These are phyloP conservation scores for Halictus ligatus DNA, from an alignment of 2,888 invertebrate genomes.

Conservation along the genomic window DNA sequence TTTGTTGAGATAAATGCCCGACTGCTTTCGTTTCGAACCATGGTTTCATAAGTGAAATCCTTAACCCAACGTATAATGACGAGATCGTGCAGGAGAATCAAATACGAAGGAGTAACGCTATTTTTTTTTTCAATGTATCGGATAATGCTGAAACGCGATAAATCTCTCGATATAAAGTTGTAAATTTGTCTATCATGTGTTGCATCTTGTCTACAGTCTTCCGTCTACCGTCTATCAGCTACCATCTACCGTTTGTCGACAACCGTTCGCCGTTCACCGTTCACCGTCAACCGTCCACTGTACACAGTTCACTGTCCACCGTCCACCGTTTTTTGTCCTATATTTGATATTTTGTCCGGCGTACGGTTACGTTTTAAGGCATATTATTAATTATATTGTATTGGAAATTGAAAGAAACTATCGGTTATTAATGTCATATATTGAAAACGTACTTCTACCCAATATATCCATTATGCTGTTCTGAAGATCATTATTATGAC, in stretches of 20 bases:
- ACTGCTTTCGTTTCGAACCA: slow-evolving; percentile 77
- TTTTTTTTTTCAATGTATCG: neutral
- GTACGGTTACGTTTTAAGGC: neutral
- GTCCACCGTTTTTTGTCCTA: neutral
- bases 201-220: neutral
- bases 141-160: neutral
- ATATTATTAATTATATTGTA: neutral
- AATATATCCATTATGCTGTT: slow-evolving; percentile 93
- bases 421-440: neutral
- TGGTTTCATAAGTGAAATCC: slow-evolving; percentile 79
- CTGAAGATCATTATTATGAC: slow-evolving; percentile 87
- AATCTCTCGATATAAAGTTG: neutral
- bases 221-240: neutral
- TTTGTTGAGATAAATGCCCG: slow-evolving; percentile 75
- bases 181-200: neutral
- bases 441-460: slow-evolving; percentile 89
- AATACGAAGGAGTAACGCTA: neutral
- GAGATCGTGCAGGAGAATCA: slow-evolving; percentile 74
- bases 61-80: slow-evolving; percentile 63
- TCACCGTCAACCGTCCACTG: neutral
- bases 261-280: slow-evolving; percentile 1
- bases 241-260: neutral
- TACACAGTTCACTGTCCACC: neutral
- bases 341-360: neutral
- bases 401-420: neutral